Evolutionary conservation across 2,113 vertebrate species (phyloP), one percentile per base, ranked within the genome.

Genomic region (Bathybates hornii): DNA sequence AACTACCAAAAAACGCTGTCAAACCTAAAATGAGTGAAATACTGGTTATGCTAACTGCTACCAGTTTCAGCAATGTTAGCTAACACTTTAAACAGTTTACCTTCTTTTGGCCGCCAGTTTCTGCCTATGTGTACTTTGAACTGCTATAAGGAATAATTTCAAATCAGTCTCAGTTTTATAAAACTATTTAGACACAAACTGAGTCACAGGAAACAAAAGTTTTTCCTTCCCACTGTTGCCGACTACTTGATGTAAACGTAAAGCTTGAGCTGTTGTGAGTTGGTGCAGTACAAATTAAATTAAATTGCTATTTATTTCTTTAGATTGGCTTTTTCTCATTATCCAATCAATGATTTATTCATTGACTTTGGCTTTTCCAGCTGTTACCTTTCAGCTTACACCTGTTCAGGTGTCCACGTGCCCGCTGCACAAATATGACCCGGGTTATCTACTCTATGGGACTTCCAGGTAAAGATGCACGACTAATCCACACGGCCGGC

Each of bases 401-500:
- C 36, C 63, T 68, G 63, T 2, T 10, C 59, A 34, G 29, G 29
- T 11, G 16, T 11, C 29, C 59, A 19, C 2, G 5, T 34, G 16
- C 59, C 29, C 3, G 57, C 29, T 61, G 29, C 59, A 63, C 59
- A 34, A 5, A 6, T 34, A 63, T n/a, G 59, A 36, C 32, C 59
- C 9, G 2, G 16, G 29, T 63, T 36, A n/a, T 63, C 32, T 12
- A 12, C 9, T 63, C 9, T 11, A 12, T 63, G 59, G 16, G 32
- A 5, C 59, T 63, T 63, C 29, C 59, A 34, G 59, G 29, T 63
- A 63, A 34, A 63, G 32, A 36, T 11, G 32, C 32, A 36, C 1
- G 0, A 38, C 32, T 66, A 66, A n/a, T n/a, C 2, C 53, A 24
- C 32, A 63, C 1, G 1, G 27, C 56, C 3, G 7, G 2, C 0